Conservation (phyloP, 1,140 invertebrate genomes). For the Neodiprion virginianus region DNA sequence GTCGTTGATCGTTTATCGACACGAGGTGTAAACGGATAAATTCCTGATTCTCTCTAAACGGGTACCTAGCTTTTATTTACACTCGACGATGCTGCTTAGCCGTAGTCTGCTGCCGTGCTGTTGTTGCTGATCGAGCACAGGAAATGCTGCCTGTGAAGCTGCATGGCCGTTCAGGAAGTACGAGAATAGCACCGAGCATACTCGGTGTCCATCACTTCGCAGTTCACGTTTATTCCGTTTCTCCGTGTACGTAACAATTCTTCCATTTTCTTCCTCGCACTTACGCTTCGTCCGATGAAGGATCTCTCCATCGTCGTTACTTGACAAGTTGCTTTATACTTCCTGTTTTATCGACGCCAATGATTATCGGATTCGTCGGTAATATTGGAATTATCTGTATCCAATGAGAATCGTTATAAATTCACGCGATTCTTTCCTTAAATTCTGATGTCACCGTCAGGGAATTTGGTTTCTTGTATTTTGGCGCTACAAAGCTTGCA, state of each 20-base stretch:
- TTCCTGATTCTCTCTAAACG: slow-evolving; percentile 4
- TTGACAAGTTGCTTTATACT: too few relatives aligned
- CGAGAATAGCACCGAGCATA: slow-evolving; percentile 4
- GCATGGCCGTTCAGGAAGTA: slow-evolving; percentile 2
- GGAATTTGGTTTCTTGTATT: too few relatives aligned
- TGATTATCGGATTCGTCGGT: too few relatives aligned
- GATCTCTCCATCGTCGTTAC: too few relatives aligned
- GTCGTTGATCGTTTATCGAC: too few relatives aligned
- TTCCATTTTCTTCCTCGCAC: background rate
- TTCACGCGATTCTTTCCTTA: too few relatives aligned
- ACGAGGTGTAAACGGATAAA: background rate
- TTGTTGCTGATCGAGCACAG: background rate
- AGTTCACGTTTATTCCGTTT: background rate
- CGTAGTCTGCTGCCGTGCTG: background rate
- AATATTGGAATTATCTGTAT: too few relatives aligned
- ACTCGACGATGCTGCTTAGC: background rate
- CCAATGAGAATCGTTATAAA: too few relatives aligned
- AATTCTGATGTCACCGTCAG: too few relatives aligned
- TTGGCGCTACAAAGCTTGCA: too few relatives aligned
- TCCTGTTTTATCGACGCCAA: too few relatives aligned
- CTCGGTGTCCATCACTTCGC: background rate
- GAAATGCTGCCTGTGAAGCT: background rate
- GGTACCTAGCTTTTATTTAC: background rate
- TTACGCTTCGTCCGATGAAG: background rate
- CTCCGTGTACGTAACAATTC: background rate